These are phyloP conservation scores for Thalassophryne amazonica DNA, from an alignment of 2,797 vertebrate genomes.

Conservation along the genomic window DNA sequence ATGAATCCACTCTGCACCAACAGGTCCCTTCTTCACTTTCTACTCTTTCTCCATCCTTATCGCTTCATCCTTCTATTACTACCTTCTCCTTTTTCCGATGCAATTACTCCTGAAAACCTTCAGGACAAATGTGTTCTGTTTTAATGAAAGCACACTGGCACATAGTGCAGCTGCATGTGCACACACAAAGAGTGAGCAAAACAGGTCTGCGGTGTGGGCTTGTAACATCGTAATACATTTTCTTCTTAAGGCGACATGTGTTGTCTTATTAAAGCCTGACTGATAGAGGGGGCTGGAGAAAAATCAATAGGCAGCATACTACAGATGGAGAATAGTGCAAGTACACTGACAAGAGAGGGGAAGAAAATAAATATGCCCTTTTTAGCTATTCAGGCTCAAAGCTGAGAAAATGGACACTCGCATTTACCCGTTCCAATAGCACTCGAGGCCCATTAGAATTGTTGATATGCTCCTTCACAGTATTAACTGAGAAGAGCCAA, in stretches of 20 bases:
- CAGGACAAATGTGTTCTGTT: conserved; percentile 51
- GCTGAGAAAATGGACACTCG: conserved; percentile 51
- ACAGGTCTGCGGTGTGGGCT: conserved; percentile 40
- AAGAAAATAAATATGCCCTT: conserved; percentile 66
- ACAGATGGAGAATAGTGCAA: conserved; percentile 52
- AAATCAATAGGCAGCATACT: conserved; percentile 72
- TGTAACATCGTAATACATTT: conserved; percentile 72
- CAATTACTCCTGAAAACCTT: conserved; percentile 43
- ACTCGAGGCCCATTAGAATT: conserved; percentile 62
- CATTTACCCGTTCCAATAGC: conserved; percentile 64
- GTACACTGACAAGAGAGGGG: conserved; percentile 36
- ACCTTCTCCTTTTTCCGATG: conserved; percentile 38
- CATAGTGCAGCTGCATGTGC: background rate
- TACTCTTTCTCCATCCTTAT: conserved; percentile 42
- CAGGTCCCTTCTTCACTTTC: conserved; percentile 55
- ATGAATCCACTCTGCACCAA: conserved; percentile 65
- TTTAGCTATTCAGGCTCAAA: conserved; percentile 66
- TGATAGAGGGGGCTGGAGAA: conserved; percentile 58
- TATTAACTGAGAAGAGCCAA: conserved; percentile 54
- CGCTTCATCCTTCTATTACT: conserved; percentile 40
- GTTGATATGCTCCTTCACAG: conserved; percentile 55
- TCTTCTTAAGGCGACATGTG: conserved; percentile 64
- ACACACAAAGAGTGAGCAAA: conserved; percentile 12
- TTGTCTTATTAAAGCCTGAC: conserved; percentile 73
- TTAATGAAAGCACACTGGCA: conserved; percentile 52